A percentile compares a stretch with the other conserved stretches of the same genome.
Evolutionary conservation across 2,113 vertebrate species (phyloP).

Genomic region (Larimichthys crocea): DNA sequence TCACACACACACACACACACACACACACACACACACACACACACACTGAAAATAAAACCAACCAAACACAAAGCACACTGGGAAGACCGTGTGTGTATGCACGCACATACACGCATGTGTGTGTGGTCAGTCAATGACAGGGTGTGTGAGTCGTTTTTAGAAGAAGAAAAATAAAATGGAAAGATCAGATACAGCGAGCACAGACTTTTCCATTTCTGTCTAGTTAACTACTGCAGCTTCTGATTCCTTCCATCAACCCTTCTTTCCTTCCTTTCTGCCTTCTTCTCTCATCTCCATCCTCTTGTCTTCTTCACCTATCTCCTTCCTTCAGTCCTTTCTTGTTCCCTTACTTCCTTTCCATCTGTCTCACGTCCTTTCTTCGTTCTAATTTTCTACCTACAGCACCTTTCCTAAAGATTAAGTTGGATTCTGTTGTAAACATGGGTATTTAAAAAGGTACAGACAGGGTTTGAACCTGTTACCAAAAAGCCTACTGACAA

Average conservation of each 20-base stretch:
- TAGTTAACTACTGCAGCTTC: constrained; percentile 3
- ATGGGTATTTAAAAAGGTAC: too few relatives aligned
- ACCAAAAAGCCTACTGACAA: too few relatives aligned
- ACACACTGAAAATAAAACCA: constrained; percentile 38
- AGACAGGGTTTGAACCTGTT: too few relatives aligned
- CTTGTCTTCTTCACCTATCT: not conserved
- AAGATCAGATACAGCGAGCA: constrained; percentile 47
- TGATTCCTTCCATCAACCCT: not conserved
- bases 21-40: constrained; percentile 28
- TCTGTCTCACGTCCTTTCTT: not conserved
- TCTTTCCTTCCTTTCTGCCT: not conserved
- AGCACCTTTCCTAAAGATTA: not conserved
- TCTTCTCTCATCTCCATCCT: not conserved
- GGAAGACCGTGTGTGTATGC: constrained; percentile 6
- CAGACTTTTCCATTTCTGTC: constrained; percentile 55
- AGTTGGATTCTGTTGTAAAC: too few relatives aligned
- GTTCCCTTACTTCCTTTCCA: not conserved
- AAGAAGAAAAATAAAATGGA: constrained; percentile 69
- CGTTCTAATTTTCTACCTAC: not conserved
- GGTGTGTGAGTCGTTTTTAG: constrained; percentile 69
- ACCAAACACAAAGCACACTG: constrained; percentile 44
- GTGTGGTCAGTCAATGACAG: constrained; percentile 79
- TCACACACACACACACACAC: constrained; percentile 21
- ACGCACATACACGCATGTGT: not conserved
- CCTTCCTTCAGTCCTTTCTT: not conserved